Evolutionary conservation across 2,113 vertebrate species (phyloP).

Genomic region (Antechinus flavipes): DNA sequence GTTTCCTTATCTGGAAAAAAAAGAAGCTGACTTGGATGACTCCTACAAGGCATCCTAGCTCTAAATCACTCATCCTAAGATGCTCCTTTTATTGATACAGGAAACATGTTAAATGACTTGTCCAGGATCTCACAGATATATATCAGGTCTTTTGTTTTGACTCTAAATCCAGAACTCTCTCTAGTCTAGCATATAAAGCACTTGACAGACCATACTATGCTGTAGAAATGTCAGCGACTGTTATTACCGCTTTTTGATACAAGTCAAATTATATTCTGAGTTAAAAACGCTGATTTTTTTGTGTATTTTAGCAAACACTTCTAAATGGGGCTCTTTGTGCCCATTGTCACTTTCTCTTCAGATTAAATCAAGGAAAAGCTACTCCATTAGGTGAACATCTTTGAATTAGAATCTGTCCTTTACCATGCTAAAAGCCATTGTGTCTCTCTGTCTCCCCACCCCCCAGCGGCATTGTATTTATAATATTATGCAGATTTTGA

Average conservation of each 20-base stretch:
- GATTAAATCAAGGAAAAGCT: conserved; percentile 58
- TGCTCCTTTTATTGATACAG: neutral
- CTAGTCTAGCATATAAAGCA: neutral
- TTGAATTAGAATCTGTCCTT: conserved; percentile 52
- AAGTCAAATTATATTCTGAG: neutral
- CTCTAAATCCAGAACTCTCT: neutral
- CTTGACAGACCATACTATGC: neutral
- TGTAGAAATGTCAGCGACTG: neutral
- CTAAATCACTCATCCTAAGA: neutral
- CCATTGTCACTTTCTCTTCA: conserved; percentile 47
- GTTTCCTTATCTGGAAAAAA: neutral
- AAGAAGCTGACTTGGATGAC: neutral
- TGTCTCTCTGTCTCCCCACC: neutral
- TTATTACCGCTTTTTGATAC: neutral
- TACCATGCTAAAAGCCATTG: conserved; percentile 26
- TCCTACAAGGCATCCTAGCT: neutral
- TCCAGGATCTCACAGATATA: neutral
- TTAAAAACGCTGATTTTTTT: neutral
- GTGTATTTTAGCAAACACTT: neutral
- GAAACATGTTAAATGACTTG: neutral
- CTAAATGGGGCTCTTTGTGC: conserved; percentile 35
- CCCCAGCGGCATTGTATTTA: conserved; percentile 30
- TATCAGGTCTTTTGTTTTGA: neutral
- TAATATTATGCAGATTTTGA: conserved; percentile 54
- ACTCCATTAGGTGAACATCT: conserved; percentile 51